phyloP scores from a whole-genome alignment of 2,797 vertebrate species.

The Acestrorhynchus altus region DNA sequence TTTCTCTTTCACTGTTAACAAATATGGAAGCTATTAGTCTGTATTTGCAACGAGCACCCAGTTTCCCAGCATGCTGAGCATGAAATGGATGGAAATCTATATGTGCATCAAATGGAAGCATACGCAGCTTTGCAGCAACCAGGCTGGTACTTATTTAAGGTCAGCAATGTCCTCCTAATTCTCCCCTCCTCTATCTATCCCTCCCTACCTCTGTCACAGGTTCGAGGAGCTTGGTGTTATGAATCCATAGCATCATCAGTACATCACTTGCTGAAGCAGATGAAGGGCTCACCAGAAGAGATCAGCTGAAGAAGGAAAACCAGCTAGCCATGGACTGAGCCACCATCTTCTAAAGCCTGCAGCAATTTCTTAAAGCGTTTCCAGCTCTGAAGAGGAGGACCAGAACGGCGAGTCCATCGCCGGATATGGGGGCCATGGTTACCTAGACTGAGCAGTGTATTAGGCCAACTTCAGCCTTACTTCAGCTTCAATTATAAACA shows the following conservation, averaged over 20 bases:
- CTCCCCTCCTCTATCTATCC: background rate
- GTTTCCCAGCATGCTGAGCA: conserved; percentile 7
- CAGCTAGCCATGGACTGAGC: conserved; percentile 11
- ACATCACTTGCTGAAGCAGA: conserved; percentile 14
- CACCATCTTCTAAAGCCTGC: conserved; percentile 23
- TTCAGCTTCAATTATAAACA: background rate
- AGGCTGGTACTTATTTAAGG: too few species aligned
- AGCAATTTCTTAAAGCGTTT: conserved; percentile 9
- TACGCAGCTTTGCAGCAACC: conserved; percentile 6
- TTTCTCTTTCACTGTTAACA: background rate
- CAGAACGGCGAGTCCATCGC: conserved; percentile 41
- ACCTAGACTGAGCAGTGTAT: conserved; percentile 54
- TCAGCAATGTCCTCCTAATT: background rate
- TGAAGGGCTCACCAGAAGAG: conserved; percentile 29
- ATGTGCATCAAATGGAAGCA: too few species aligned
- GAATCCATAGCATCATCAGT: conserved; percentile 11
- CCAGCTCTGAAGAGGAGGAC: conserved; percentile 7
- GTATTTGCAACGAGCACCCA: conserved; percentile 11
- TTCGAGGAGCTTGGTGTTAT: conserved; percentile 59
- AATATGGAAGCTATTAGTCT: background rate
- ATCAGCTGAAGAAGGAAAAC: background rate
- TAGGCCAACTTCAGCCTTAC: conserved; percentile 42
- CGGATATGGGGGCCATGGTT: conserved; percentile 61
- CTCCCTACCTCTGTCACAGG: conserved; percentile 12
- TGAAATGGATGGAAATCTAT: too few species aligned